Base-by-base conservation (phyloP, 2,888 invertebrate genomes). In the Philereme vetulata region DNA sequence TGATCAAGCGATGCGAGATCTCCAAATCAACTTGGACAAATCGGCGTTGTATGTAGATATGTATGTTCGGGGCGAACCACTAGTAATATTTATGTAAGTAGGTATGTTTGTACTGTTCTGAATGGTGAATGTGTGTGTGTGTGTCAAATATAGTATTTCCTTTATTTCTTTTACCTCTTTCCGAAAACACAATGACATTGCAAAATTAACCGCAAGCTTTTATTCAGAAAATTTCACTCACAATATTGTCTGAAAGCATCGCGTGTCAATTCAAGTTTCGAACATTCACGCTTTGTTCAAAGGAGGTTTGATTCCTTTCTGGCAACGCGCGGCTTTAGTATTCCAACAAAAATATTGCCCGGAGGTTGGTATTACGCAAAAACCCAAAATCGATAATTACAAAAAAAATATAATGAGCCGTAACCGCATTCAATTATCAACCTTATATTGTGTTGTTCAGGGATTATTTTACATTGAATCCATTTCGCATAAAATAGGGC, bases 381-480 rank as follows among this genome's bases (percentile, higher is more conserved):
- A 60, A 48, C 38, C 51, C n/a, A 62, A 62, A 62, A 62, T 62
- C 57, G 62, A 58, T 62, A 58, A 42, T 53, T 10, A 47, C 35
- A 51, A 58, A 62, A 62, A 32, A 5, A 6, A 40, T 33, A 49
- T 46, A 55, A 49, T 49, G 42, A 42, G 44, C 36, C 10, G 4
- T 11, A 21, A 43, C 7, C 5, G n/a, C 56, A 51, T 40, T 35
- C 51, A 4, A 51, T 36, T 51, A 32, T 55, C 47, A 45, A 42
- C 51, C 48, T 55, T 55, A 52, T 0, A 8, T 6, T 10, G 10
- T 51, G n/a, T 5, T n/a, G 5, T 1, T 0, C 33, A 55, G 38
- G 32, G 45, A 45, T 52, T 32, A 10, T 56, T 59, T 45, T 48
- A 45, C 6, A 32, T 33, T 45, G 48, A 4, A 2, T 3, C 42